Conservation (phyloP, 1,140 invertebrate genomes). For the Planococcus citri region DNA sequence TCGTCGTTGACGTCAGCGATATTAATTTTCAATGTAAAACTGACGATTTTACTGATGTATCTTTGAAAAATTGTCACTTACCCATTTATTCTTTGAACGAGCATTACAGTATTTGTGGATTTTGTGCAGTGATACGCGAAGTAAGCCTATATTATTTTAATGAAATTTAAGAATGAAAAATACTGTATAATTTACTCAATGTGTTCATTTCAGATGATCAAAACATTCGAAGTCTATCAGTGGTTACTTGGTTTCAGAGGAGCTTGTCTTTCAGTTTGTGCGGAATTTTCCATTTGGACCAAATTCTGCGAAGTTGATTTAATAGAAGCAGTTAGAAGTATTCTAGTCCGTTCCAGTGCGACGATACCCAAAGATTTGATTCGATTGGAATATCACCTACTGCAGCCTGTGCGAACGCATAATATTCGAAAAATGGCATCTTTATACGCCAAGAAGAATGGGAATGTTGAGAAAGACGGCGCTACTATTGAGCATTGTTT, state of each 20-base stretch:
- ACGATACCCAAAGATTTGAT: constrained; percentile 47
- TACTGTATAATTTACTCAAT: constrained; percentile 25
- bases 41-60: constrained; percentile 30
- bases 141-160: constrained; percentile 35
- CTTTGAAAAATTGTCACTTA: constrained; percentile 39
- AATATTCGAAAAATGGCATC: constrained; percentile 60
- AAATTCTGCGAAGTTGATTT: constrained; percentile 66
- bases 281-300: constrained; percentile 79
- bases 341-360: constrained; percentile 14
- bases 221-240: constrained; percentile 23
- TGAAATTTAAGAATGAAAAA: neutral
- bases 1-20: constrained; percentile 9
- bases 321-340: constrained; percentile 23
- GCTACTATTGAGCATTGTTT: constrained; percentile 48
- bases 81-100: constrained; percentile 40
- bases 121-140: constrained; percentile 53
- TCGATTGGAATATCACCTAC: constrained; percentile 72
- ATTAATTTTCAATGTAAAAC: constrained; percentile 13
- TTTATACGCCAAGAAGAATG: neutral
- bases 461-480: constrained; percentile 12
- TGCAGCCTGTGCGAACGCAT: constrained; percentile 70
- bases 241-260: constrained; percentile 55
- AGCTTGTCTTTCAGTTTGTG: constrained; percentile 63
- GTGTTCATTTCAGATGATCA: constrained; percentile 26
- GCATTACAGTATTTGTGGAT: constrained; percentile 49